phyloP scores from a whole-genome alignment of 2,888 invertebrate species.

The Nymphalis urticae region DNA sequence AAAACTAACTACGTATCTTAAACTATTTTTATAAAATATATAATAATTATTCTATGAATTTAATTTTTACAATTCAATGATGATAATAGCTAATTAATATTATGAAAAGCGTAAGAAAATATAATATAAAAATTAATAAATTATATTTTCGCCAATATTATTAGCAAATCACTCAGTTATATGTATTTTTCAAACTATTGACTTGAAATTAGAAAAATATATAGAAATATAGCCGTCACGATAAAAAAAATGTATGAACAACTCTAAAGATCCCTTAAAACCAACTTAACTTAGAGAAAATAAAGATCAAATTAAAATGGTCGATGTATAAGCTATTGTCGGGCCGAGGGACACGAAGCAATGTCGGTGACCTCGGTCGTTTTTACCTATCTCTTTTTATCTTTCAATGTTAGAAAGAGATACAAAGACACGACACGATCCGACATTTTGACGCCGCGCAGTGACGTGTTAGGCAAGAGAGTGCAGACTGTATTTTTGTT shows the following conservation, averaged over 20 bases:
- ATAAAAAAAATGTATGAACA: conserved; percentile 1
- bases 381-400: conserved; percentile 25
- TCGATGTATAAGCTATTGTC: conserved; percentile 22
- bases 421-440: conserved; percentile 50
- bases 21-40: too few species aligned
- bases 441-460: conserved; percentile 56
- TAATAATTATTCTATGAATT: too few species aligned
- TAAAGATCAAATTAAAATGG: conserved; percentile 18
- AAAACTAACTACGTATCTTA: too few species aligned
- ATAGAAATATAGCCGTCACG: conserved; percentile 13
- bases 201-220: background rate
- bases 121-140: too few species aligned
- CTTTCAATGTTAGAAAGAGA: conserved; percentile 20
- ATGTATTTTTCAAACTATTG: background rate
- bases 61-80: too few species aligned
- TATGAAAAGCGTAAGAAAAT: too few species aligned
- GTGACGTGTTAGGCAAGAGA: conserved; percentile 59
- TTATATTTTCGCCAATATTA: too few species aligned
- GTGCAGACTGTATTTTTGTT: conserved; percentile 50
- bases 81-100: too few species aligned
- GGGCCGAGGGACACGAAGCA: conserved; percentile 22
- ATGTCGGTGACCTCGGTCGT: conserved; percentile 61
- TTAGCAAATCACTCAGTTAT: background rate
- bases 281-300: background rate
- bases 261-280: conserved; percentile 4